These are phyloP conservation scores for Cryptosula pallasiana DNA, from an alignment of 2,888 invertebrate genomes.

Conservation along the genomic window DNA sequence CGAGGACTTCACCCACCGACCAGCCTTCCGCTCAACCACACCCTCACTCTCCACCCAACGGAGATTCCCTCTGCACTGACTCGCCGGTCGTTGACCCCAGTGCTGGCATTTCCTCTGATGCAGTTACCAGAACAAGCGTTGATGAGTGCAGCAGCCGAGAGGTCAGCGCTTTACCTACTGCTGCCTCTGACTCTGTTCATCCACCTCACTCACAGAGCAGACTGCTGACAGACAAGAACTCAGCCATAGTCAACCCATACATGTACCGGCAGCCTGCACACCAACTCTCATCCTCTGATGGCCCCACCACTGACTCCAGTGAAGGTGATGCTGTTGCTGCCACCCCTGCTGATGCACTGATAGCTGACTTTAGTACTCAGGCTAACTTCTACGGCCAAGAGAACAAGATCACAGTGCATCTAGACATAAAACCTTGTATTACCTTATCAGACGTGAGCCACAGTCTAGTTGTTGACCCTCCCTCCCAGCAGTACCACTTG, in stretches of 20 bases:
- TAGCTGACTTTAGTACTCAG: background rate
- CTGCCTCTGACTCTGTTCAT: background rate
- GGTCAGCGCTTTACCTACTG: background rate
- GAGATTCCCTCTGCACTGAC: no score
- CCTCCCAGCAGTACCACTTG: background rate
- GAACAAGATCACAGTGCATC: background rate
- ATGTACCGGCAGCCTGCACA: background rate
- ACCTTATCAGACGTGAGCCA: background rate
- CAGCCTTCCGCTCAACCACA: no score
- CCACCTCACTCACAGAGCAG: no score
- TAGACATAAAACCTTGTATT: conserved; percentile 6
- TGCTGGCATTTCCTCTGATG: background rate
- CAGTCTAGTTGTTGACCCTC: no score
- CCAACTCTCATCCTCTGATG: background rate
- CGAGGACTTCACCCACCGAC: no score
- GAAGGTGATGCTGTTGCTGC: background rate
- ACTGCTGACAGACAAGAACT: background rate
- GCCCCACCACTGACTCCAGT: background rate
- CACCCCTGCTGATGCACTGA: background rate
- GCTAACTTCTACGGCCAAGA: background rate
- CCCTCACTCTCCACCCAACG: no score
- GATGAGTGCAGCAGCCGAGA: background rate
- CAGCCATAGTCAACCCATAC: conserved; percentile 8
- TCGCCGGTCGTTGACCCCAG: no score
- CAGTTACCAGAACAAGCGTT: background rate